Base-by-base conservation (phyloP, 2,797 vertebrate species). In the Hypotaenidia philippensis region DNA sequence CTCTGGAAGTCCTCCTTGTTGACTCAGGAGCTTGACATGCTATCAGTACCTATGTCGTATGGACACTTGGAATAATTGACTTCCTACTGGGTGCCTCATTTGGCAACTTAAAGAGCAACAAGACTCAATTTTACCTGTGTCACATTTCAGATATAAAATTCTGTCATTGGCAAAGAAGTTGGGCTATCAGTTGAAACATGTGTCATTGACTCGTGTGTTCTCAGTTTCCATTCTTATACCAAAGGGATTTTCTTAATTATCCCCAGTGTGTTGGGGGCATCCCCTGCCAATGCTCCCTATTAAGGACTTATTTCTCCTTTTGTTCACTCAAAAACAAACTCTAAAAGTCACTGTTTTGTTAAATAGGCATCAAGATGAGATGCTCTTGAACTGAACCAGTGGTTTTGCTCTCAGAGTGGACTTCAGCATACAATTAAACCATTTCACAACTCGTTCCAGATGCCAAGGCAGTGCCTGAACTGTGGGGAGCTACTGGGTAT, bases 301-400 rank as follows among this genome's bases (percentile, higher is more conserved):
- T 31, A 70, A 32, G 41, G 14, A 14, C 2, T 16, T 55, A 47
- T 12, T 79, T 26, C 44, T 66, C 34, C 66, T 81, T 86, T 79
- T 27, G 5, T 55, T 77, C 59, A 36, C 84, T 68, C 53, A 89
- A 87, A 93, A 12, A 18, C 15, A 61, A 88, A 57, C 36, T 82
- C 29, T 52, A 52, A 70, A 44, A 91, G 60, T 47, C 21, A 18
- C 32, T 27, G 26, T 34, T 88, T 71, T 50, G 49, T 26, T 80
- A 68, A 76, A 53, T 45, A 83, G 60, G 9, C 47, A 5, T 25
- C 27, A 61, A 94, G 61, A 36, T 71, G 65, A 94, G 61, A 36
- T 71, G 65, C 65, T 80, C 38, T 68, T 60, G 61, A 47, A 36
- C 38, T 57, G 34, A 75, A 34, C 11, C 23, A n/a, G 20, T 57